A percentile compares a stretch with the other conserved stretches of the same genome.
Conservation (phyloP, 92 coral and sea anemone genomes). For the Umimayanthus chanpuru region DNA sequence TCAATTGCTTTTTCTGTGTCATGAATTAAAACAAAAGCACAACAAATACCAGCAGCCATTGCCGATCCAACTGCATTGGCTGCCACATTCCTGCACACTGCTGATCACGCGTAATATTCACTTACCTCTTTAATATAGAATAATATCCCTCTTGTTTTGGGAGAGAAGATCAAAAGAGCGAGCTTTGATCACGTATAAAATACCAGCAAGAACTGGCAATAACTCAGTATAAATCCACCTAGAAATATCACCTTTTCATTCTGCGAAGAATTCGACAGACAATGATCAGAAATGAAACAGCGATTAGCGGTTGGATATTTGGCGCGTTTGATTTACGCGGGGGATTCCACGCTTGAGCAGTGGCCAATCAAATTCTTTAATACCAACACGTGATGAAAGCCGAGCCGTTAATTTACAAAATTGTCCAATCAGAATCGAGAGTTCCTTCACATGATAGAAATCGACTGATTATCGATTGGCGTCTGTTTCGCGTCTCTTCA, state of each 20-base stretch:
- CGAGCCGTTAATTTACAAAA: conserved; percentile 29
- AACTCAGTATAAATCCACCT: conserved; percentile 34
- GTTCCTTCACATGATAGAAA: neutral
- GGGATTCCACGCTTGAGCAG: conserved; percentile 64
- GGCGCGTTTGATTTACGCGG: conserved; percentile 99
- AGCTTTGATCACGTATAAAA: neutral
- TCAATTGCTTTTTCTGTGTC: neutral
- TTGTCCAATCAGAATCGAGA: conserved; percentile 46
- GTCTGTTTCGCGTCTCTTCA: conserved; percentile 33
- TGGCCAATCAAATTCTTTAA: conserved; percentile 67
- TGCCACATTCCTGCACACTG: conserved; percentile 25
- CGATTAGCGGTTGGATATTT: conserved; percentile 84
- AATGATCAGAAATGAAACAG: conserved; percentile 5
- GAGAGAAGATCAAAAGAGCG: neutral
- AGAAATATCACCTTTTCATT: conserved; percentile 51
- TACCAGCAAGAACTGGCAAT: conserved; percentile 32
- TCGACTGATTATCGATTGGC: conserved; percentile 40
- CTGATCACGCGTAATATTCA: conserved; percentile 31
- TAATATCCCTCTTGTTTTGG: neutral
- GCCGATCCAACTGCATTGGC: neutral
- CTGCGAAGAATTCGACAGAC: conserved; percentile 16
- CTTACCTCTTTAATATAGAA: conserved; percentile 34
- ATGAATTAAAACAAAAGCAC: neutral
- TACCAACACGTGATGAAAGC: conserved; percentile 59
- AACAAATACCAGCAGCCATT: neutral